Percentiles rank a stretch among this genome's conserved stretches.
These are phyloP conservation scores for Brachirus orientalis DNA, from an alignment of 2,113 vertebrate genomes.

Conservation along the genomic window DNA sequence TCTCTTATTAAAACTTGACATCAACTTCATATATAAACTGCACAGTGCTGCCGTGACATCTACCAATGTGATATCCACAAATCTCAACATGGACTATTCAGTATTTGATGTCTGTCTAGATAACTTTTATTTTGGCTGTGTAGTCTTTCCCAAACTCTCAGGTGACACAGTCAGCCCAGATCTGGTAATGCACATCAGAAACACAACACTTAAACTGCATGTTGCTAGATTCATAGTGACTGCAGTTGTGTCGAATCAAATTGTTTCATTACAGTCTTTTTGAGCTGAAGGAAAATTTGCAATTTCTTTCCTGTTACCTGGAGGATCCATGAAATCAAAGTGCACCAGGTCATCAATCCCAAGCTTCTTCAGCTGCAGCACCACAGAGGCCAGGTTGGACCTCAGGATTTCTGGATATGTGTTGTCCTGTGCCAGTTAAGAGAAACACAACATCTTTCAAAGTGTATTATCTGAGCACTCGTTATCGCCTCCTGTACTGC, in stretches of 20 bases:
- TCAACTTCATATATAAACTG: constrained; percentile 35
- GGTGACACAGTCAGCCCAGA: constrained; percentile 47
- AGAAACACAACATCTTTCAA: constrained; percentile 29
- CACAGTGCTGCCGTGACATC: constrained; percentile 23
- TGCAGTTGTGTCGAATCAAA: constrained; percentile 22
- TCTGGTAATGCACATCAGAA: constrained; percentile 50
- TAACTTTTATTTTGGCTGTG: constrained; percentile 46
- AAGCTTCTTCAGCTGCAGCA: constrained; percentile 95
- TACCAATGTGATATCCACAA: constrained; percentile 35
- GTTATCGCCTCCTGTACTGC: constrained; percentile 56
- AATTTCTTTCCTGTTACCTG: constrained; percentile 83
- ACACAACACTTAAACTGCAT: constrained; percentile 17
- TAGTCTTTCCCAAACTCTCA: constrained; percentile 19
- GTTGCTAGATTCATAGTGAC: constrained; percentile 14
- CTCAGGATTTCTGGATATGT: constrained; percentile 97
- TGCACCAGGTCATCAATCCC: constrained; percentile 98
- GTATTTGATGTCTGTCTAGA: constrained; percentile 45
- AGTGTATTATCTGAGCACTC: constrained; percentile 60
- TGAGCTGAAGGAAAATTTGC: not conserved
- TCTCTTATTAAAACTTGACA: not conserved
- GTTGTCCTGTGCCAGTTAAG: constrained; percentile 86
- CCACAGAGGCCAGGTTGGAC: constrained; percentile 95
- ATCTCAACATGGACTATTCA: constrained; percentile 44
- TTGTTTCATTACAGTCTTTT: not conserved
- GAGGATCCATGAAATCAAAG: constrained; percentile 99